Evolutionary conservation across 2,113 vertebrate species (phyloP), one percentile per base, ranked within the genome.

Genomic region (Labrus mixtus): DNA sequence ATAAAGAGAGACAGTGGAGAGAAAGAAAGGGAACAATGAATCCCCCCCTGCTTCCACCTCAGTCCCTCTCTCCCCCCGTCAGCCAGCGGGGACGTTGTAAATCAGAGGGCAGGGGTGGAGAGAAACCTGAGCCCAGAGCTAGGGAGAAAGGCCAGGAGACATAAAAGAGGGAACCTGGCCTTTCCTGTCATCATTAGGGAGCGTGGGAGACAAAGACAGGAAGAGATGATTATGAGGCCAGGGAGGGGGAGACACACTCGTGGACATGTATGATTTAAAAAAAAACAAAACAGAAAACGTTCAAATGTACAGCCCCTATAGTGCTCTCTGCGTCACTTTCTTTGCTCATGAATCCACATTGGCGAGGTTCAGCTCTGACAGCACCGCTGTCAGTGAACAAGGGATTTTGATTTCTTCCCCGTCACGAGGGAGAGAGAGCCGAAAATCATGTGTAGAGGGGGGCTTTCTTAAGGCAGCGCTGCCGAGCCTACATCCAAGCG

Each of bases 1-100:
- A 94, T 92, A 90, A 87, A 81, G 76, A 72, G 16, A 88, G 78
- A 89, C 76, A 76, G 84, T 72, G 78, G 74, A 55, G 60, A 76
- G 68, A 76, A 33, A 83, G 13, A 81, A 73, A 74, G 73, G 78
- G 89, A 88, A 90, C 87, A 93, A 90, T 84, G 73, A 78, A 65
- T 46, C 54, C 73, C 70, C 76, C 25, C 63, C 25, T 41, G 58
- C 86, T 80, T 37, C 77, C 39, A 75, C 58, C 66, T 23, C 54
- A 50, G 66, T 85, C 76, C 82, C 51, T 75, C 79, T 70, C 67
- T 58, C 29, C 29, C 73, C 36, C 22, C 54, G 5, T 79, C 87
- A 78, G 86, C 79, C 82, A 79, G 60, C 19, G 56, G 84, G 83
- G 86, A 83, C 53, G 45, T 81, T 91, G 93, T 93, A 94, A 93